These are phyloP conservation scores for Microtus obscurus DNA, from an alignment of 2,797 vertebrate species.

Conservation along the genomic window DNA sequence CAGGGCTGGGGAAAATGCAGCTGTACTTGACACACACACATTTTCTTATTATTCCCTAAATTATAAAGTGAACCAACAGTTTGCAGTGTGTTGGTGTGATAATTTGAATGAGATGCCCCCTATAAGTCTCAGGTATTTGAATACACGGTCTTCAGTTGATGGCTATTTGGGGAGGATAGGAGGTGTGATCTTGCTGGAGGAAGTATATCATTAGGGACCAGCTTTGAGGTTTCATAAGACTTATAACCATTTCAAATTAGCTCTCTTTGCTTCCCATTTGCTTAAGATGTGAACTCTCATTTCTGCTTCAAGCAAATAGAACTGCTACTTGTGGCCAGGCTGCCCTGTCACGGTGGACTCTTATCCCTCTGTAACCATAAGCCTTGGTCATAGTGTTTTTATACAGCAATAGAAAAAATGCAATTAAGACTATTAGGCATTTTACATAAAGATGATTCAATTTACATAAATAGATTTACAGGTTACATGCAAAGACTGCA, in stretches of 20 bases:
- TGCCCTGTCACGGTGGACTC: background rate
- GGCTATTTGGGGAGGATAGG: background rate
- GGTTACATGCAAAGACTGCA: background rate
- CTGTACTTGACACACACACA: background rate
- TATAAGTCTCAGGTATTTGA: background rate
- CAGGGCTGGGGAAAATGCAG: background rate
- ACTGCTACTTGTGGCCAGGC: background rate
- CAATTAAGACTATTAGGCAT: background rate
- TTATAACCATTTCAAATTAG: background rate
- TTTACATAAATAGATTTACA: background rate
- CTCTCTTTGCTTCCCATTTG: background rate
- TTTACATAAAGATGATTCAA: background rate
- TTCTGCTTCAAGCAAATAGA: background rate
- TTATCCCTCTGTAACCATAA: background rate
- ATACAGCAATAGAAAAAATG: background rate
- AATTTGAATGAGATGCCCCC: background rate
- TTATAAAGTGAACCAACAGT: background rate
- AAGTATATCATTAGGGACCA: background rate
- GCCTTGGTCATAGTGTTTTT: background rate
- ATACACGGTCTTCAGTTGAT: background rate
- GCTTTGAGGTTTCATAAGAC: background rate
- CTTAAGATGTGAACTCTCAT: background rate
- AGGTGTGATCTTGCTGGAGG: background rate
- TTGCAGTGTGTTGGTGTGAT: background rate
- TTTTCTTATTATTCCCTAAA: background rate